Conservation (phyloP, 2,113 vertebrate genomes). For the Carlito syrichta region DNA sequence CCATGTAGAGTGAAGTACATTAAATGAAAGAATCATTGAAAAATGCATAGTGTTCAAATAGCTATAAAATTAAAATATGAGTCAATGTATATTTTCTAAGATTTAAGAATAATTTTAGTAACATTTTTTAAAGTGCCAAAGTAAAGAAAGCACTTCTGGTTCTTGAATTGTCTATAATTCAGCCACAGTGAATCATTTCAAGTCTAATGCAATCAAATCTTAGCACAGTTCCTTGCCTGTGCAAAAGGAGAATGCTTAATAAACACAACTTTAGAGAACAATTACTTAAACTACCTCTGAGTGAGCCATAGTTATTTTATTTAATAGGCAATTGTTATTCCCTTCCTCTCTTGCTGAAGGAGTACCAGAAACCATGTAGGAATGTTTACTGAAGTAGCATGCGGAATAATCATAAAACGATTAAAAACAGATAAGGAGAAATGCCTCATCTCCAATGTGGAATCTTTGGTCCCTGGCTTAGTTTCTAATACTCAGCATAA, state of each 20-base stretch:
- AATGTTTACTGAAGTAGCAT: not conserved
- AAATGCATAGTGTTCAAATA: not conserved
- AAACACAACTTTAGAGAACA: not conserved
- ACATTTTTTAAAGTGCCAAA: not conserved
- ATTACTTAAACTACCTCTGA: not conserved
- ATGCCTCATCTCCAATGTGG: not conserved
- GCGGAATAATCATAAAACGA: not conserved
- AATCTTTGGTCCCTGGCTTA: not conserved
- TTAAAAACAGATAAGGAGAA: not conserved
- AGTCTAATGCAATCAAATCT: not conserved
- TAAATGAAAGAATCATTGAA: not conserved
- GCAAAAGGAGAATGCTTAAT: constrained; percentile 27
- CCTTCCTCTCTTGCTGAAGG: not conserved
- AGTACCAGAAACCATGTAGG: not conserved
- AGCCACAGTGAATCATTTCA: constrained; percentile 4
- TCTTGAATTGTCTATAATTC: not conserved
- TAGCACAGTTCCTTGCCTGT: not conserved
- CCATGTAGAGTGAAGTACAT: not conserved
- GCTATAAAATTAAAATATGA: not conserved
- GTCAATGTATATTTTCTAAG: not conserved
- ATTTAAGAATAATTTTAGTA: not conserved
- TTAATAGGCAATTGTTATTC: not conserved
- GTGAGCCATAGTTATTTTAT: not conserved
- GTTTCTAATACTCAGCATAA: not conserved
- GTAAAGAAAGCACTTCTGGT: not conserved